A percentile compares a stretch with the other conserved stretches of the same genome.
Evolutionary conservation across 2,888 invertebrate species (phyloP).

Genomic region (Vanessa cardui): DNA sequence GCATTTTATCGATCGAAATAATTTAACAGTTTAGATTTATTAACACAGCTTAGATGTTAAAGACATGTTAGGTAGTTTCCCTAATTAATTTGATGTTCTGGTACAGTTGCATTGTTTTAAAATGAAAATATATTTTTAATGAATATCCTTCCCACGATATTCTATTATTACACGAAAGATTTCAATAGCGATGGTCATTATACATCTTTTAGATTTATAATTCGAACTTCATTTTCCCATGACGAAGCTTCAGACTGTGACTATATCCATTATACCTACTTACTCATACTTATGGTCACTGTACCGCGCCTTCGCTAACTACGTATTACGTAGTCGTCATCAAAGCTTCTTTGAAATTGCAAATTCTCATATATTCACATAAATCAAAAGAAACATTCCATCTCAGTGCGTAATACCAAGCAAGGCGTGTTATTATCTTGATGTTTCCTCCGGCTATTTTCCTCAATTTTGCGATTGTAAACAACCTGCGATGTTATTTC

Average conservation of each 20-base stretch:
- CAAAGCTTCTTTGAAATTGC: slow-evolving; percentile 35
- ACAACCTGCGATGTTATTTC: slow-evolving; percentile 45
- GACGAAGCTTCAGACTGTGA: slow-evolving; percentile 69
- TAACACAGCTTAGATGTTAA: neutral
- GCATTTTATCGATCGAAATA: too few species aligned
- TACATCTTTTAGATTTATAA: slow-evolving; percentile 58
- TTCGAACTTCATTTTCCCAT: slow-evolving; percentile 70
- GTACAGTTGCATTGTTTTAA: slow-evolving; percentile 9
- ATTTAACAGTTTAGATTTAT: neutral
- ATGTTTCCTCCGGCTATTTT: slow-evolving; percentile 50
- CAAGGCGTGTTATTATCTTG: slow-evolving; percentile 36
- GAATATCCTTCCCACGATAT: slow-evolving; percentile 52
- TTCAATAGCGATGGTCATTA: slow-evolving; percentile 52
- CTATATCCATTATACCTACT: slow-evolving; percentile 36
- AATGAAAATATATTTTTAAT: slow-evolving; percentile 30
- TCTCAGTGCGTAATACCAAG: slow-evolving; percentile 34
- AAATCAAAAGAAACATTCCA: slow-evolving; percentile 36
- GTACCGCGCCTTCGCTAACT: slow-evolving; percentile 45
- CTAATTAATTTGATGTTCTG: neutral
- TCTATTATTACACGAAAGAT: slow-evolving; percentile 49
- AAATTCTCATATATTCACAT: slow-evolving; percentile 31
- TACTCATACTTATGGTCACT: slow-evolving; percentile 39
- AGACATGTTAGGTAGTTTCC: neutral
- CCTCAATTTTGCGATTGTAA: slow-evolving; percentile 50
- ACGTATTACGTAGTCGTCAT: slow-evolving; percentile 31